Conservation (phyloP, 2,888 invertebrate genomes). For the Hemistola chrysoprasaria region DNA sequence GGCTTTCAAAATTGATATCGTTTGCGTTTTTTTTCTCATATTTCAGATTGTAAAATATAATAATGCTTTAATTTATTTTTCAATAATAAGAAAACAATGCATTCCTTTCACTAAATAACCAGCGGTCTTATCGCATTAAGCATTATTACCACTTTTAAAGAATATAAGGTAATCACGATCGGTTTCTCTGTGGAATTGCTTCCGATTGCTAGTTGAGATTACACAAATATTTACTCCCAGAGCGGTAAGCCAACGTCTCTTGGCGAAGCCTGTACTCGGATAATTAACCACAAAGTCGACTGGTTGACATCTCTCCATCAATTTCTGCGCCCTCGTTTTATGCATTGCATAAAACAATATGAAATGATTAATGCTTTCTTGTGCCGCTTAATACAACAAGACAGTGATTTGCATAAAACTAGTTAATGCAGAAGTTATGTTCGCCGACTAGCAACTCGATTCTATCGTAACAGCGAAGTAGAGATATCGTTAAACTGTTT, state of each 20-base stretch:
- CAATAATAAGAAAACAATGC: no score
- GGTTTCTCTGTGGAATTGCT: conserved; percentile 14
- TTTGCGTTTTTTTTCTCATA: no score
- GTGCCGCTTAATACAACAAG: conserved; percentile 59
- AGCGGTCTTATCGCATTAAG: no score
- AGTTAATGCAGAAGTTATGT: conserved; percentile 67
- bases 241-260: conserved; percentile 32
- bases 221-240: conserved; percentile 29
- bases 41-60: no score
- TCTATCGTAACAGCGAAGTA: conserved; percentile 5
- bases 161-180: conserved; percentile 8
- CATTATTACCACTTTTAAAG: conserved; percentile 2
- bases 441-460: conserved; percentile 24
- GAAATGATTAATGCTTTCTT: conserved; percentile 72
- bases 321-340: conserved; percentile 63
- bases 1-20: no score
- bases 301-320: conserved; percentile 71
- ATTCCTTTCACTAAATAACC: no score
- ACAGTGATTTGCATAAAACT: conserved; percentile 77
- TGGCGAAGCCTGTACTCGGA: conserved; percentile 39
- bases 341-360: conserved; percentile 72
- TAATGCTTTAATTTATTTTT: no score
- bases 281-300: conserved; percentile 71
- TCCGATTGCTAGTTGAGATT: conserved; percentile 15
- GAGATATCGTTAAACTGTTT: no score